Evolutionary conservation across 1,140 invertebrate species (phyloP), one percentile per base, ranked within the genome.

Genomic region (Cotesia glomerata): DNA sequence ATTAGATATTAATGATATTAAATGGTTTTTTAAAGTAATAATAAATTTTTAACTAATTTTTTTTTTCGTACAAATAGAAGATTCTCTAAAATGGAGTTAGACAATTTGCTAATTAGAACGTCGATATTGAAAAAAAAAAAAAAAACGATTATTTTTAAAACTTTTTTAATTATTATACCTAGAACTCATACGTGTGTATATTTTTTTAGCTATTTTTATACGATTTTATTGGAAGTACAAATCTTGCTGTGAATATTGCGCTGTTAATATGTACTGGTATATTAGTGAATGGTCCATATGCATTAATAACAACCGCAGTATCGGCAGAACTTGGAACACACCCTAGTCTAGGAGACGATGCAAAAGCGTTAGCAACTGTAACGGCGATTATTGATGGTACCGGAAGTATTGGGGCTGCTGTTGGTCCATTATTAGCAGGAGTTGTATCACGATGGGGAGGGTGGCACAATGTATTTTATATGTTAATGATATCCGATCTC

Each of bases 311-410:
- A 11, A 98, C 97, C 5, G 96, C 96, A 1, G 96, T 99, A 56
- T 97, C 96, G 63, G 95, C 97, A 9, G 97, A 98, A 83, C 87
- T 98, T 1, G 97, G 96, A 75, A 95, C 95, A 1, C 96, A 98
- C 88, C 90, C 91, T 71, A 93, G 92, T 73, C 87, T 98, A 52
- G 90, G 92, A 67, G 94, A 94, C 0, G 96, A 96, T 88, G 88
- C 95, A 0, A 95, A 94, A 85, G 97, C 97, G 9, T 84, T 99
- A 58, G 96, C 97, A 3, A 98, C 97, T 1, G 97, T 99, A 0
- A 97, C 97, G 11, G 95, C 97, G 8, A 98, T 99, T 76, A 98
- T 99, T 68, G 97, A 98, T 87, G 97, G 97, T 45, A 98, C 96
- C 4, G 97, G 97, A 0, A 97, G 95, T 64, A 93, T 97, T 69